Evolutionary conservation across 1,140 invertebrate species (phyloP), one percentile per base, ranked within the genome.

Genomic region (Eciton burchellii): DNA sequence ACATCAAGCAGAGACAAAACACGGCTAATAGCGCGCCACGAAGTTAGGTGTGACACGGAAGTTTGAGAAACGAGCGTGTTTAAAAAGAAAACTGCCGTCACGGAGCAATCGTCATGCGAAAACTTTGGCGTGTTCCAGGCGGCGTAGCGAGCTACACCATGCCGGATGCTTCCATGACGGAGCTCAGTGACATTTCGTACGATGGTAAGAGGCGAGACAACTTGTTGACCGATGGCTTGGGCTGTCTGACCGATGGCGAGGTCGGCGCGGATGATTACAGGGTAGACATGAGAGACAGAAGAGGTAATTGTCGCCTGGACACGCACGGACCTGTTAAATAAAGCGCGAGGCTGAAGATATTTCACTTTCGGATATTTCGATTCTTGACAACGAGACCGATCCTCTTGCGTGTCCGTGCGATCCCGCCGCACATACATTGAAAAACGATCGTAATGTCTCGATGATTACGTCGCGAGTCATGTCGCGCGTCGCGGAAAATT

Each of bases 191-290:
- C 92, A 95, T 94, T 66, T 96, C 95, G 5, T 98, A 97, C 92
- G 97, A 98, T 91, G 97, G 97, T 24, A 90, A 91, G 52, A 92
- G 92, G 84, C 91, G 95, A 56, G 70, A 91, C 66, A 94, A 94
- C 26, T 85, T 91, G 49, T 85, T 95, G 62, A 91, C 91, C 26
- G 94, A 94, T 45, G 97, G 97, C 16, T 91, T 97, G 2, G 97
- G 97, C 9, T 95, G 96, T 74, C 94, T 97, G 52, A 95, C 95
- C 54, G 97, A 97, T 92, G 97, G 97, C 5, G 95, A 96, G 87
- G 93, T 94, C 73, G 96, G 97, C 16, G 93, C 94, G 6, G 96
- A 96, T 85, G 96, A 97, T 94, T 97, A 97, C 92, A 94, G 95
- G 70, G 90, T 95, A 52, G 95, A 96, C 90, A 94, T 95, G 56